Conservation (phyloP, 2,888 invertebrate genomes). For the Idaea biselata region DNA sequence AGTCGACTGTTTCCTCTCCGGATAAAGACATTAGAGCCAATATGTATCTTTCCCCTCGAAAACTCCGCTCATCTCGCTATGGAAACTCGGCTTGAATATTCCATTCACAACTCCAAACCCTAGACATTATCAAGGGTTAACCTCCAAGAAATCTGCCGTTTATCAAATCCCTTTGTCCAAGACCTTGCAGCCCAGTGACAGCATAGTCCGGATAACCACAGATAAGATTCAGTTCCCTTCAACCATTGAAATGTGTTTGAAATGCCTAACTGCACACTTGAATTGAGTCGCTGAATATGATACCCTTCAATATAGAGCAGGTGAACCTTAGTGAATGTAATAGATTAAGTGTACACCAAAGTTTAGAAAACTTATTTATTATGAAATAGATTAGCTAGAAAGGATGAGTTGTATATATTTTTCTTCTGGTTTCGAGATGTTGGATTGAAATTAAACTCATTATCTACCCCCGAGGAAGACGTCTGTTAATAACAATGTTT, state of each 20-base stretch:
- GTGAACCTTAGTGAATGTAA: neutral
- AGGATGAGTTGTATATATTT: too few species aligned
- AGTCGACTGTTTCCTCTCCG: too few species aligned
- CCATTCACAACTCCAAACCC: neutral
- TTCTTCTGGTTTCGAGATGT: too few species aligned
- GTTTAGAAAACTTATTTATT: neutral
- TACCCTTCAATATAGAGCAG: neutral
- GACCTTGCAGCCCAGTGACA: neutral
- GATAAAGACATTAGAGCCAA: too few species aligned
- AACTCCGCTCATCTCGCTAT: too few species aligned
- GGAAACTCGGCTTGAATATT: too few species aligned
- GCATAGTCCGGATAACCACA: neutral
- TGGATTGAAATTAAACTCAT: too few species aligned
- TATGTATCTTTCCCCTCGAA: too few species aligned
- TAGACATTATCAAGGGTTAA: neutral
- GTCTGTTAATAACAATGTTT: too few species aligned
- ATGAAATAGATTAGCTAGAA: too few species aligned
- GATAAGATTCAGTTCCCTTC: neutral
- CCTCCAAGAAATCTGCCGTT: neutral
- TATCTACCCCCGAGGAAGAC: too few species aligned
- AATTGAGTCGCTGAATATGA: neutral
- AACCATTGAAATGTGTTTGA: neutral
- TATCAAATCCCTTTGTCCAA: neutral
- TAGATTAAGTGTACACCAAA: neutral
- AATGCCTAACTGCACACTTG: too few species aligned